These are phyloP conservation scores for Otus scops DNA, from an alignment of 2,797 vertebrate species.

Conservation along the genomic window DNA sequence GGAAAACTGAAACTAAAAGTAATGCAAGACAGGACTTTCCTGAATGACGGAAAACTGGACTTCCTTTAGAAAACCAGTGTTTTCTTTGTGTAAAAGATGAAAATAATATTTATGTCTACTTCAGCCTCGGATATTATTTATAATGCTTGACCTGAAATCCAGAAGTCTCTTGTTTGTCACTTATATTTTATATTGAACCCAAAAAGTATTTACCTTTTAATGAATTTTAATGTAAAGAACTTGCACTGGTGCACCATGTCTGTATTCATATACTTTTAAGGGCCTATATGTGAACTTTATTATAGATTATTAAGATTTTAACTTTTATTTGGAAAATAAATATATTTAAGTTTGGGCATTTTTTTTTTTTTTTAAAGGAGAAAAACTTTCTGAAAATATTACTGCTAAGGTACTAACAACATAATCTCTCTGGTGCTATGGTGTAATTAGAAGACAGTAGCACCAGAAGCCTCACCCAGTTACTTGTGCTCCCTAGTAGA, in stretches of 20 bases:
- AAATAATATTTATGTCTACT: neutral
- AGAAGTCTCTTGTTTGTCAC: neutral
- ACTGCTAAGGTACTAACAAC: neutral
- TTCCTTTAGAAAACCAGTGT: neutral
- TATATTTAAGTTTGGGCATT: neutral
- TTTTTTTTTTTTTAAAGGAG: neutral
- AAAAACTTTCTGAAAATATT: neutral
- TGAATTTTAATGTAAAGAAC: neutral
- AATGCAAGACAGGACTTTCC: neutral
- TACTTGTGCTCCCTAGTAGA: neutral
- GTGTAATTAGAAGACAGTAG: neutral
- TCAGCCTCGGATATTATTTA: neutral
- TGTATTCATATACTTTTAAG: neutral
- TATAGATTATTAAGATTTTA: neutral
- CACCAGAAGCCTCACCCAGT: neutral
- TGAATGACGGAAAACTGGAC: neutral
- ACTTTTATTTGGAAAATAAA: neutral
- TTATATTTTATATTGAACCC: neutral
- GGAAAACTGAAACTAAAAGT: conserved; percentile 40
- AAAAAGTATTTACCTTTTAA: neutral
- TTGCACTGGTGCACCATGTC: neutral
- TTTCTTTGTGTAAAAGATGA: neutral
- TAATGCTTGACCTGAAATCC: neutral
- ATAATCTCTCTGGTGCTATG: neutral
- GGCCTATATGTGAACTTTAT: too few species aligned